Evolutionary conservation across 2,113 vertebrate species (phyloP).

Genomic region (Indri indri): DNA sequence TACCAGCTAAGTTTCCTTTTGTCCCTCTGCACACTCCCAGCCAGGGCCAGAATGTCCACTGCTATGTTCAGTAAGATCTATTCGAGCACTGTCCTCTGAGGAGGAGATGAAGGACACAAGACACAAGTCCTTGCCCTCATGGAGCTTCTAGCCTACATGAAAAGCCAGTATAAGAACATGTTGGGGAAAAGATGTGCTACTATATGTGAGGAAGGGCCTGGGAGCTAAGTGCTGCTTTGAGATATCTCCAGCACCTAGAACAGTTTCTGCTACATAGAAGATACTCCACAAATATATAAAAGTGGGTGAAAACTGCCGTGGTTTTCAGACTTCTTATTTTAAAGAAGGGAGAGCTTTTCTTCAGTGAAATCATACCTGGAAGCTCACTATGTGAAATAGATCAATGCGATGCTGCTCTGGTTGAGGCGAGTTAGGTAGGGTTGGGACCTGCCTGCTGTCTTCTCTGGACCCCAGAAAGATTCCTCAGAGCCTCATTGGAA

Average conservation of each 20-base stretch:
- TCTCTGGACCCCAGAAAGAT: neutral
- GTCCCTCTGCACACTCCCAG: neutral
- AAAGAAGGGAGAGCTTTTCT: neutral
- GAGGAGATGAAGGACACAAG: neutral
- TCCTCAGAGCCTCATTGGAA: neutral
- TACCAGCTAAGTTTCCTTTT: neutral
- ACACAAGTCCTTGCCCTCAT: neutral
- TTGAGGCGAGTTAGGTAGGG: neutral
- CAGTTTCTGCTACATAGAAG: neutral
- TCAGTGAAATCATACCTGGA: neutral
- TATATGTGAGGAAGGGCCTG: neutral
- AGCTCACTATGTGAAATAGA: neutral
- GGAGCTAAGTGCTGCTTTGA: neutral
- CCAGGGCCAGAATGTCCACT: neutral
- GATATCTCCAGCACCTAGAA: neutral
- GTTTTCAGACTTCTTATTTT: constrained; percentile 1
- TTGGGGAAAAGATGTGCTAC: neutral
- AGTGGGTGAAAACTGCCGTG: neutral
- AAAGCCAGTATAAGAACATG: neutral
- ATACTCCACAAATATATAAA: neutral
- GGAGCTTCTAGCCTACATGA: neutral
- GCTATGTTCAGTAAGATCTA: neutral
- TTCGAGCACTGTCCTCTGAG: neutral
- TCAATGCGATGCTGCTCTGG: neutral
- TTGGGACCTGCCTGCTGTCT: neutral